Base-by-base conservation (phyloP, 2,888 invertebrate genomes). In the Eulithis testata region DNA sequence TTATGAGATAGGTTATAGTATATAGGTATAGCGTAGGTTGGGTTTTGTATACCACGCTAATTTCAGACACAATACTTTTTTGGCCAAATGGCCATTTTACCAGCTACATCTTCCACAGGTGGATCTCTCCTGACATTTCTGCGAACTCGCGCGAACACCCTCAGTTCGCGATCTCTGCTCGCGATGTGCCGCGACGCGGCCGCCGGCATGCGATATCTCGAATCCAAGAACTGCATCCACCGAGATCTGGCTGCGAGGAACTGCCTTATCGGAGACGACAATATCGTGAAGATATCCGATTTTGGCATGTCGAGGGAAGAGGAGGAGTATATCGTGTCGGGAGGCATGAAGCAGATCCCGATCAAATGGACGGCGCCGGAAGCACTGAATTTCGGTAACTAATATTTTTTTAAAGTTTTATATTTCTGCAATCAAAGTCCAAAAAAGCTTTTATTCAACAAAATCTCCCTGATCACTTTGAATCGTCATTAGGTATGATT, bases 301-400 rank as follows among this genome's bases (percentile, higher is more conserved):
- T 99, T 99, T 92, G 99, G 99, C 72, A 99, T 99, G 99, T 99
- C 98, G 0, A 92, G 99, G 37, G 98, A 99, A 86, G 99, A 99
- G 84, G 98, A 98, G 85, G 98, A 98, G 85, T 99, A 99, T 79
- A 98, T 97, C 68, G 99, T 99, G 50, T 98, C 98, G 3, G 98
- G 98, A 76, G 99, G 99, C 44, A 98, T 99, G 97, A 99, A 99
- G 89, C 98, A 99, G 93, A 99, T 99, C 77, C 99, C 99, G 0
- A 98, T 99, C 68, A 99, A 99, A 89, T 99, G 99, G 99, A 99
- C 99, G 0, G 98, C 99, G 2, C 99, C 99, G 0, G 99, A 99
- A 91, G 98, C 99, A 3, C 93, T 99, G 11, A 98, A 98, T 89
- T 98, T 97, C 85, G 98, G 98, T 95, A 85, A 89, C 87, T 8